phyloP scores from a whole-genome alignment of 2,113 vertebrate species.

The Eclectus roratus region DNA sequence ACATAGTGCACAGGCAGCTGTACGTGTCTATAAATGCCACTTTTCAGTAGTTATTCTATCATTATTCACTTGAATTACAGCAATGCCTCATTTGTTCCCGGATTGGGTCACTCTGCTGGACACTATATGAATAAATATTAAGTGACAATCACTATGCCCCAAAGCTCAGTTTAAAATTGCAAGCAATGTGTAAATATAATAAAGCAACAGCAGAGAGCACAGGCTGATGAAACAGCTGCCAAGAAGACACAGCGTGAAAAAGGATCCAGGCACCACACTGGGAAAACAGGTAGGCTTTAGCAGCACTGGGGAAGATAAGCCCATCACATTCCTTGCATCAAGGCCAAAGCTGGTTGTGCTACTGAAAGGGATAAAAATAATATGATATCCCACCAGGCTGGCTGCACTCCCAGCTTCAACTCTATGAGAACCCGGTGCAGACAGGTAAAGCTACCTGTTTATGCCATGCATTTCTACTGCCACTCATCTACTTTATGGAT shows the following conservation, averaged over 20 bases:
- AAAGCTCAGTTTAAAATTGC: background rate
- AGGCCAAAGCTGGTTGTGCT: background rate
- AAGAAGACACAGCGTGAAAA: background rate
- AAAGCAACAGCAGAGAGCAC: background rate
- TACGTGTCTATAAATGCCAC: background rate
- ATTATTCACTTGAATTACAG: background rate
- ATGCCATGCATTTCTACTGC: background rate
- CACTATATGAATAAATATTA: background rate
- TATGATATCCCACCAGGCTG: background rate
- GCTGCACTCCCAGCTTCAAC: background rate
- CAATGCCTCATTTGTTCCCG: background rate
- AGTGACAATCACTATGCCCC: background rate
- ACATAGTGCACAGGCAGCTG: background rate
- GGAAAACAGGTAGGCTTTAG: background rate
- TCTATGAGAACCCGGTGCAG: background rate
- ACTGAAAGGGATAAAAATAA: background rate
- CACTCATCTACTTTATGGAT: background rate
- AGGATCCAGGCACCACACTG: background rate
- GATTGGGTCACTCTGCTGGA: background rate
- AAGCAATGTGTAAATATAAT: background rate
- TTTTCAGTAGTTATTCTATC: background rate
- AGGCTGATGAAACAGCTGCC: background rate
- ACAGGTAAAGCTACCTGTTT: background rate
- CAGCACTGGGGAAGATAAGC: background rate
- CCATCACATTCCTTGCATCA: background rate